These are phyloP conservation scores for Radopholus similis DNA, from an alignment of 1,140 invertebrate genomes.

Conservation along the genomic window DNA sequence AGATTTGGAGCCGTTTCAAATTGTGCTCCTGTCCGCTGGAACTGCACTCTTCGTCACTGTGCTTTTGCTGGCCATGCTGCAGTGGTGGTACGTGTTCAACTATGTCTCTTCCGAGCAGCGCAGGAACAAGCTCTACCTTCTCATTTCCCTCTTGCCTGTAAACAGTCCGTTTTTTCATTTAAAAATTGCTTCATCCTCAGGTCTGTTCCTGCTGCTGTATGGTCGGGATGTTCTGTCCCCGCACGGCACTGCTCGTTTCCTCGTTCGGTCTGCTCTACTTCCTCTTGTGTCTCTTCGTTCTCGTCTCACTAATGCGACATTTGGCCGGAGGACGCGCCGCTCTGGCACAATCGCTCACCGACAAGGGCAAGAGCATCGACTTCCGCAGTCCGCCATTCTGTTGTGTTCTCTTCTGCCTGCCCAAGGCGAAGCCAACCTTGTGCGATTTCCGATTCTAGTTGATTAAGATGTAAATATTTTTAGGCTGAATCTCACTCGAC, in stretches of 20 bases:
- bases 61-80: constrained; percentile 24
- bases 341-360: constrained; percentile 10
- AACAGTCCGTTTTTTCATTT: not conserved
- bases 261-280: constrained; percentile 41
- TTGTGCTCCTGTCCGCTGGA: constrained; percentile 23
- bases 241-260: constrained; percentile 31
- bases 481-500: constrained; percentile 26
- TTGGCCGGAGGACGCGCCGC: constrained; percentile 18
- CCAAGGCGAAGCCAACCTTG: constrained; percentile 30
- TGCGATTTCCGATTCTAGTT: constrained; percentile 1
- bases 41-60: constrained; percentile 15
- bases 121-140: constrained; percentile 41
- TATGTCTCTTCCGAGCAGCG: constrained; percentile 35
- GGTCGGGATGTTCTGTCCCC: constrained; percentile 37
- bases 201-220: constrained; percentile 32
- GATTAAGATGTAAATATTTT: not conserved
- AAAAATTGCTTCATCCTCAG: constrained; percentile 11
- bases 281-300: constrained; percentile 36
- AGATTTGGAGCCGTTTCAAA: constrained; percentile 19
- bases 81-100: constrained; percentile 29
- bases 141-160: constrained; percentile 43
- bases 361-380: constrained; percentile 19
- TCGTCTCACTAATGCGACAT: constrained; percentile 42
- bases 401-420: constrained; percentile 29
- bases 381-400: constrained; percentile 39